Percentiles rank a stretch among this genome's conserved stretches.
Conservation (phyloP, 2,113 vertebrate genomes). For the Marmota flaviventris region DNA sequence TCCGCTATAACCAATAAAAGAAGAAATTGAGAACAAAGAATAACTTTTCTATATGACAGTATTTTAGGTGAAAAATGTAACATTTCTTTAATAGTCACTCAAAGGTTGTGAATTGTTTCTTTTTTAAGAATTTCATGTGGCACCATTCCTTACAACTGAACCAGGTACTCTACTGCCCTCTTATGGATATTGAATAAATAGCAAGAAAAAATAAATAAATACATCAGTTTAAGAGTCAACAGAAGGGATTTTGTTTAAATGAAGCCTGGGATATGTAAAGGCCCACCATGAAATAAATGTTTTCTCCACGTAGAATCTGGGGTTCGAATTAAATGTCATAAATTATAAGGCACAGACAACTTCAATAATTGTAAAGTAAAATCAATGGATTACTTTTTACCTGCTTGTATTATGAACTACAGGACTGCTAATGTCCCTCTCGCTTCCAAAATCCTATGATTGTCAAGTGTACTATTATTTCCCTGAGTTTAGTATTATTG, state of each 20-base stretch:
- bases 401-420: background rate
- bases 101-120: background rate
- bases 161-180: conserved; percentile 85
- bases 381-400: background rate
- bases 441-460: background rate
- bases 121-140: background rate
- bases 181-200: conserved; percentile 74
- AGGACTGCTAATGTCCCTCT: background rate
- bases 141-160: conserved; percentile 42
- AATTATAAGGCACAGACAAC: background rate
- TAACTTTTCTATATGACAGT: background rate
- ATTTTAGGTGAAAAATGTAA: background rate
- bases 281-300: background rate
- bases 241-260: background rate
- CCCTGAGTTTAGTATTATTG: background rate
- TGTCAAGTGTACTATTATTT: background rate
- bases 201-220: conserved; percentile 65
- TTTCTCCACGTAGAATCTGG: background rate
- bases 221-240: background rate
- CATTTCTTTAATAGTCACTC: background rate
- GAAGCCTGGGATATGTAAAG: background rate
- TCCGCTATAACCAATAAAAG: background rate
- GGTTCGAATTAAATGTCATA: background rate
- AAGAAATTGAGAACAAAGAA: background rate
- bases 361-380: background rate